Evolutionary conservation across 1,140 invertebrate genomes (phyloP).

Genomic region (Drosophila sp.): DNA sequence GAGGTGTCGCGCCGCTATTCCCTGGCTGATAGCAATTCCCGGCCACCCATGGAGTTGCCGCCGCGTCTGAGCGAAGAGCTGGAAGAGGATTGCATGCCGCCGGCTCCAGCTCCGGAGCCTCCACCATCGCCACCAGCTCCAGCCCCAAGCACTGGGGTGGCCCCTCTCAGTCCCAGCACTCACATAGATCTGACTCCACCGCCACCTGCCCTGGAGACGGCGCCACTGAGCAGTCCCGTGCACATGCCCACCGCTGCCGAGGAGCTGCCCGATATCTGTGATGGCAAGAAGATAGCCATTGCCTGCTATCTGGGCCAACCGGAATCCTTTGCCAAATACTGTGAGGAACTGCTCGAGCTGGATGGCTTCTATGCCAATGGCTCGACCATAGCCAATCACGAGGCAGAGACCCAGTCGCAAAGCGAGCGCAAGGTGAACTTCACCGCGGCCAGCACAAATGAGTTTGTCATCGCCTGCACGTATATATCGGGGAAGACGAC

Average conservation of each 20-base stretch:
- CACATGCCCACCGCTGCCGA: conserved; percentile 84
- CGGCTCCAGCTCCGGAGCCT: conserved; percentile 82
- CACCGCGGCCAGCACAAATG: conserved; percentile 83
- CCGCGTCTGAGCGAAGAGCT: conserved; percentile 84
- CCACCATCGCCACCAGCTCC: conserved; percentile 80
- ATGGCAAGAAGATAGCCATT: conserved; percentile 93
- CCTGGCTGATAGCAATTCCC: conserved; percentile 81
- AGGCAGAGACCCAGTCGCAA: conserved; percentile 83
- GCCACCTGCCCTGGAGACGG: conserved; percentile 70
- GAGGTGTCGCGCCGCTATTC: conserved; percentile 80
- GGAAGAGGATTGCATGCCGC: conserved; percentile 84
- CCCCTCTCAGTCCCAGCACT: conserved; percentile 72
- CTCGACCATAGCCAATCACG: conserved; percentile 61
- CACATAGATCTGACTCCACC: conserved; percentile 81
- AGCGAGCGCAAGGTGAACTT: conserved; percentile 74
- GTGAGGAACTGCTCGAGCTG: conserved; percentile 86
- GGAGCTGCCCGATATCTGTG: conserved; percentile 89
- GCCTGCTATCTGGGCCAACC: conserved; percentile 93
- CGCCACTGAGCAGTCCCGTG: conserved; percentile 66
- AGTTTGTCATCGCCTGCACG: conserved; percentile 92
- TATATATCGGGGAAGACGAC: conserved; percentile 96
- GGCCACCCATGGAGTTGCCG: conserved; percentile 83
- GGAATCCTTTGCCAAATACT: conserved; percentile 89
- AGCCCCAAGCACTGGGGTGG: conserved; percentile 41
- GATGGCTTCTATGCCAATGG: conserved; percentile 83